Percentiles rank a stretch among this genome's conserved stretches.
These are phyloP conservation scores for Malurus cyaneus DNA, from an alignment of 2,113 vertebrate species.

Conservation along the genomic window DNA sequence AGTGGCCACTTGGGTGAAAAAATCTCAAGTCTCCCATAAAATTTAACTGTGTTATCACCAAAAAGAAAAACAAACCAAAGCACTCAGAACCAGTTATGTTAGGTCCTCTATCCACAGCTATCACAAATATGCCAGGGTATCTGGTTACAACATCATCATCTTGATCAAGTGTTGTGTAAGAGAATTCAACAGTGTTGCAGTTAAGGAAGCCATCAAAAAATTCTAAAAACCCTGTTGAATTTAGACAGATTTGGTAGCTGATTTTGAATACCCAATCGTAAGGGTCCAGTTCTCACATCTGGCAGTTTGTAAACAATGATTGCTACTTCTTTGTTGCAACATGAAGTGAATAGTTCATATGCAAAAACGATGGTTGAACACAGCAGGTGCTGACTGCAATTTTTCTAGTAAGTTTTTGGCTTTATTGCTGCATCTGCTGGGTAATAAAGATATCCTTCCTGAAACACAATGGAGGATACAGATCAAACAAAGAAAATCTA, in stretches of 20 bases:
- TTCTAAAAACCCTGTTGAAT: background rate
- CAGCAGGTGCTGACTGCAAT: background rate
- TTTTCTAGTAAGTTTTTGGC: background rate
- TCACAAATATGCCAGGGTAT: background rate
- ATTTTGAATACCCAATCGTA: background rate
- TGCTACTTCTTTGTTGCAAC: background rate
- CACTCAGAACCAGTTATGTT: background rate
- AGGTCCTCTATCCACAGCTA: conserved; percentile 11
- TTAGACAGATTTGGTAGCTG: background rate
- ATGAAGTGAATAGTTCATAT: background rate
- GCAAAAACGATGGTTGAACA: background rate
- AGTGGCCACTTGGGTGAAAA: background rate
- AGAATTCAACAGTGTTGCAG: background rate
- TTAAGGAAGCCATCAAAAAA: background rate
- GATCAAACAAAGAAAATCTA: background rate
- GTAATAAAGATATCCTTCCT: background rate
- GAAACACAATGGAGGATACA: background rate
- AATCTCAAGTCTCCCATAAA: background rate
- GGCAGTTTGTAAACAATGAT: background rate
- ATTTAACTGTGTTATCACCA: background rate
- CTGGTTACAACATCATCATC: background rate
- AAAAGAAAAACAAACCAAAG: background rate
- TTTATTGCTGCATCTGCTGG: background rate
- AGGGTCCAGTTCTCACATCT: background rate
- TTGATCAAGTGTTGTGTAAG: background rate